Conservation (phyloP, 2,888 invertebrate species). For the Drosophila formosana region DNA sequence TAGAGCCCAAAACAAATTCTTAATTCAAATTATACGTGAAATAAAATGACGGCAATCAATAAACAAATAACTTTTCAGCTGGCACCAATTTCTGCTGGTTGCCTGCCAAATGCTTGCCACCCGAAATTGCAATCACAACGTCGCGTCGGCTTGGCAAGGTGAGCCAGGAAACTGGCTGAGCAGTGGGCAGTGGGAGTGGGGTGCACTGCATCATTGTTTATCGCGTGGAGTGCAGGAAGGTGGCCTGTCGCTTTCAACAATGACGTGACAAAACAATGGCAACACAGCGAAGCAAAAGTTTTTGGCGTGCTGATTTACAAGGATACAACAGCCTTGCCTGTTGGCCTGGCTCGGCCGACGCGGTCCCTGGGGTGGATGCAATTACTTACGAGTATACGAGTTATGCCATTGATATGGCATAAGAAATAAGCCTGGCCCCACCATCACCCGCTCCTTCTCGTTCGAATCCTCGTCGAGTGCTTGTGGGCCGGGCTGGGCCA, state of each 20-base stretch:
- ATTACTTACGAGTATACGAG: constrained; percentile 15
- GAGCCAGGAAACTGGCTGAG: constrained; percentile 51
- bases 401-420: constrained; percentile 33
- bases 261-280: constrained; percentile 75
- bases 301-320: constrained; percentile 74
- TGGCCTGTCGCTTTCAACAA: constrained; percentile 44
- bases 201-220: constrained; percentile 56
- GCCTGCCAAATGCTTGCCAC: constrained; percentile 33
- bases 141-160: constrained; percentile 26
- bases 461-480: constrained; percentile 22
- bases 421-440: constrained; percentile 3
- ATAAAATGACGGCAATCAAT: constrained; percentile 72
- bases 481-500: constrained; percentile 38
- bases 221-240: neutral
- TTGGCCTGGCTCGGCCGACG: neutral
- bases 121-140: constrained; percentile 41
- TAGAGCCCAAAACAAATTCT: constrained; percentile 18
- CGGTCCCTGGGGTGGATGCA: constrained; percentile 18
- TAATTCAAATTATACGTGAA: constrained; percentile 62
- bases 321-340: constrained; percentile 60
- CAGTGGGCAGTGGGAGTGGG: constrained; percentile 19
- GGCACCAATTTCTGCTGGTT: constrained; percentile 55
- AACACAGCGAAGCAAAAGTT: constrained; percentile 48
- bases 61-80: constrained; percentile 71
- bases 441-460: neutral